phyloP scores from a whole-genome alignment of 1,140 invertebrate species.

The Neotoxoptera formosana region DNA sequence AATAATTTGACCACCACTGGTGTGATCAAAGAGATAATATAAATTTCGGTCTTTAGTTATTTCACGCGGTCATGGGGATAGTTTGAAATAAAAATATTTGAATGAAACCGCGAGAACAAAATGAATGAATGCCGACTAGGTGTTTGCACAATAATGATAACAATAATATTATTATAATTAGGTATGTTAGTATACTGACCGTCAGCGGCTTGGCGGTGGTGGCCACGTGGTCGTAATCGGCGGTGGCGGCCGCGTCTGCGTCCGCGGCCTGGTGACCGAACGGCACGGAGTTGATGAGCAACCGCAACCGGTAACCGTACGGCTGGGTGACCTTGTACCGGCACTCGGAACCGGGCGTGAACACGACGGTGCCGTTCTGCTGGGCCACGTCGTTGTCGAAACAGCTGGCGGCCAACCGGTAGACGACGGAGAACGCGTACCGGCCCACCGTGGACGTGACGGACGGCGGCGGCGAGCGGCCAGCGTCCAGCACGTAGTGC shows the following conservation, averaged over 20 bases:
- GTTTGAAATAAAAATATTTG: neutral
- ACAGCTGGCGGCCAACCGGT: constrained; percentile 71
- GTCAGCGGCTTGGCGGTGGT: constrained; percentile 18
- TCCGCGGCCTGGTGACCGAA: neutral
- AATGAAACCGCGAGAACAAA: neutral
- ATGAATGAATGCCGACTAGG: neutral
- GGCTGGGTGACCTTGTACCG: constrained; percentile 72
- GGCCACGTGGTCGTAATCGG: neutral
- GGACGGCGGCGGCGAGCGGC: constrained; percentile 63
- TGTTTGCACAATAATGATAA: too few species aligned
- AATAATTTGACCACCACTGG: neutral
- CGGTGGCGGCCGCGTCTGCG: neutral
- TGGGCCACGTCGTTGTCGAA: constrained; percentile 70
- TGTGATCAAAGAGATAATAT: neutral
- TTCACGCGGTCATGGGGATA: neutral
- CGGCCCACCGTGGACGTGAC: constrained; percentile 65
- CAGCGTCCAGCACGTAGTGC: constrained; percentile 67
- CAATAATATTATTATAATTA: too few species aligned
- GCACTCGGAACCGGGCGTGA: constrained; percentile 68
- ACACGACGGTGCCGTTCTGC: constrained; percentile 70
- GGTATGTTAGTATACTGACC: constrained; percentile 20
- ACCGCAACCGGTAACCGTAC: constrained; percentile 68
- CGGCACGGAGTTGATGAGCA: constrained; percentile 49
- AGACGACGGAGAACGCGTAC: constrained; percentile 70
- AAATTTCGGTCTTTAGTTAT: neutral